Percentiles rank a stretch among this genome's conserved stretches.
Evolutionary conservation across 2,113 vertebrate species (phyloP).

Genomic region (Australoheros scitulus): DNA sequence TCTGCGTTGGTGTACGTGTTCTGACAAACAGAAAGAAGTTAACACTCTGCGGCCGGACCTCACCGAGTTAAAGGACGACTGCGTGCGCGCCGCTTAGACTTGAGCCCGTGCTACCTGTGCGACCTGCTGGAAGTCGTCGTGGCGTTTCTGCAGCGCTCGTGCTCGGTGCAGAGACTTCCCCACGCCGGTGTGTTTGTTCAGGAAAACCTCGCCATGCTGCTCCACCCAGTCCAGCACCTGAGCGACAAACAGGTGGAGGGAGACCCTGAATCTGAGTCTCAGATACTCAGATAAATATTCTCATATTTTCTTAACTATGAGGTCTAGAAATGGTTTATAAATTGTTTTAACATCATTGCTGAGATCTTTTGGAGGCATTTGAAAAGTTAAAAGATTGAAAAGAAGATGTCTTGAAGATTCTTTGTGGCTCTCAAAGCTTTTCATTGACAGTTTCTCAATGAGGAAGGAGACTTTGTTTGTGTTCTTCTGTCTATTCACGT

Average conservation of each 20-base stretch:
- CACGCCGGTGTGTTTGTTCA: conserved; percentile 96
- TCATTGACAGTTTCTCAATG: no score
- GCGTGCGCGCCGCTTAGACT: neutral
- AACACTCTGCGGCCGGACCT: neutral
- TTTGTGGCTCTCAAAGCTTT: no score
- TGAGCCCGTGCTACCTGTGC: conserved; percentile 85
- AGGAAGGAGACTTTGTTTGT: no score
- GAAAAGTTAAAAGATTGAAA: no score
- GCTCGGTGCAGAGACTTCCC: conserved; percentile 95
- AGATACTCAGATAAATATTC: neutral
- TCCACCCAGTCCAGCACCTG: conserved; percentile 98
- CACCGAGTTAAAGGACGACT: neutral
- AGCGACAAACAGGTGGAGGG: neutral
- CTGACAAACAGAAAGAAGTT: conserved; percentile 46
- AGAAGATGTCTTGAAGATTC: no score
- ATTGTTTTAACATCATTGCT: no score
- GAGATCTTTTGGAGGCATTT: neutral
- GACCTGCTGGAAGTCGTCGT: conserved; percentile 97
- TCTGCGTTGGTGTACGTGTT: conserved; percentile 79
- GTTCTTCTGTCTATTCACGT: no score
- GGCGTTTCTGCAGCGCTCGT: conserved; percentile 93
- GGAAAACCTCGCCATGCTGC: conserved; percentile 95
- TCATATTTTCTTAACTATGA: no score
- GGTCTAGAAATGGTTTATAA: no score
- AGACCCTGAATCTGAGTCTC: neutral